Percentiles rank a stretch among this genome's conserved stretches.
phyloP scores from a whole-genome alignment of 2,888 invertebrate species.

The Aphelenchoides bicaudatus region DNA sequence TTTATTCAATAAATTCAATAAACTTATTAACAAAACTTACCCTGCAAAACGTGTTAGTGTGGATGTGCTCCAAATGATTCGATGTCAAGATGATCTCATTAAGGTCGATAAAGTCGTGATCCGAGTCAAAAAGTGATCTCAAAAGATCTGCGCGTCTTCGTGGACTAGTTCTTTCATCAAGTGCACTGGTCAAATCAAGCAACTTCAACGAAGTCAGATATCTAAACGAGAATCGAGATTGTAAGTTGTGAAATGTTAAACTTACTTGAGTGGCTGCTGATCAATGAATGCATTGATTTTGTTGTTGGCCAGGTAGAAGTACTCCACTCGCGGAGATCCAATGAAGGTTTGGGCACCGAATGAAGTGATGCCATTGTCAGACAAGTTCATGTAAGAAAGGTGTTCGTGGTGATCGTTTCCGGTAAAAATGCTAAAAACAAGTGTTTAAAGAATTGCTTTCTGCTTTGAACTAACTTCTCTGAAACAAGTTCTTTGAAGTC shows the following conservation, averaged over 20 bases:
- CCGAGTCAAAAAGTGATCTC: slow-evolving; percentile 29
- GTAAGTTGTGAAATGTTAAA: too few species aligned
- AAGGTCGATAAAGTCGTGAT: slow-evolving; percentile 32
- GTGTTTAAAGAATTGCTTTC: too few species aligned
- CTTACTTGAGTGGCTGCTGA: slow-evolving; percentile 23
- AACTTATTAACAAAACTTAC: too few species aligned
- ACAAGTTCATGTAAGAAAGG: slow-evolving; percentile 34
- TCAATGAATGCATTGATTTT: slow-evolving; percentile 25
- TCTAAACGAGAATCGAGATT: too few species aligned
- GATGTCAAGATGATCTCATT: slow-evolving; percentile 32
- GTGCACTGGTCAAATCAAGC: slow-evolving; percentile 36
- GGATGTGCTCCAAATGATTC: slow-evolving; percentile 30
- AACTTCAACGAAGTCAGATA: slow-evolving; percentile 30
- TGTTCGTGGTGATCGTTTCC: too few species aligned
- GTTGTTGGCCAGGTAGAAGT: slow-evolving; percentile 37
- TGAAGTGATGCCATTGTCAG: slow-evolving; percentile 35
- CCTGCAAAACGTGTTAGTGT: slow-evolving; percentile 40
- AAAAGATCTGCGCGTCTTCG: slow-evolving; percentile 25
- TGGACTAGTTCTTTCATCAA: slow-evolving; percentile 22
- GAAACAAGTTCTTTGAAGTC: slow-evolving; percentile 25
- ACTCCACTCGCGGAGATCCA: slow-evolving; percentile 36
- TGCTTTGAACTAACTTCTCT: slow-evolving; percentile 27
- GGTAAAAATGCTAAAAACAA: too few species aligned
- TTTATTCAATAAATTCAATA: background rate
- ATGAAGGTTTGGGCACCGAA: slow-evolving; percentile 40